A percentile compares a stretch with the other conserved stretches of the same genome.
These are phyloP conservation scores for Mesitornis unicolor DNA, from an alignment of 2,113 vertebrate species.

Conservation along the genomic window DNA sequence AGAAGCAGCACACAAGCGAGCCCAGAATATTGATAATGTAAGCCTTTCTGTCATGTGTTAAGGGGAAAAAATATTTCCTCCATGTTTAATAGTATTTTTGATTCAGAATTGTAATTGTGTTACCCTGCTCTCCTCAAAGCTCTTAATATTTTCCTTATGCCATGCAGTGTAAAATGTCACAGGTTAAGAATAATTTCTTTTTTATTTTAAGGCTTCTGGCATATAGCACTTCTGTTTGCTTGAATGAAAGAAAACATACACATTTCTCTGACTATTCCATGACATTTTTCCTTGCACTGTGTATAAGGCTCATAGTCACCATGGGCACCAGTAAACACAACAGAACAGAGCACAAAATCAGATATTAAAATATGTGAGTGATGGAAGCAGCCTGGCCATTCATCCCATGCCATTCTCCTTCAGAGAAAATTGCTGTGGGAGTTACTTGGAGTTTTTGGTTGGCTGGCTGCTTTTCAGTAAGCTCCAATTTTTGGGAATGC, in stretches of 20 bases:
- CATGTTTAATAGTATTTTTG: neutral
- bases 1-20: constrained; percentile 34
- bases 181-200: neutral
- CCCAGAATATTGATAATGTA: constrained; percentile 59
- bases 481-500: neutral
- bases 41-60: neutral
- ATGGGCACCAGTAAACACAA: constrained; percentile 30
- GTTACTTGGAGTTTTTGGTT: neutral
- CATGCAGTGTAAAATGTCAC: neutral
- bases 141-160: neutral
- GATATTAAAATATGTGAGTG: neutral
- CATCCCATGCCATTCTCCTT: neutral
- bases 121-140: neutral
- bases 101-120: neutral
- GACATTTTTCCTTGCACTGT: neutral
- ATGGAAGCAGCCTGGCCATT: neutral
- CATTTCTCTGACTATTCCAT: neutral
- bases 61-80: neutral
- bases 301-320: neutral
- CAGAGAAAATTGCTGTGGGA: neutral
- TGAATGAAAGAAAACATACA: constrained; percentile 10
- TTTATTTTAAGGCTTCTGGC: neutral
- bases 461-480: neutral
- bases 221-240: neutral
- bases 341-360: constrained; percentile 25